A percentile compares a stretch with the other conserved stretches of the same genome.
Evolutionary conservation across 1,140 invertebrate genomes (phyloP).

Genomic region (Dreissena polymorpha): DNA sequence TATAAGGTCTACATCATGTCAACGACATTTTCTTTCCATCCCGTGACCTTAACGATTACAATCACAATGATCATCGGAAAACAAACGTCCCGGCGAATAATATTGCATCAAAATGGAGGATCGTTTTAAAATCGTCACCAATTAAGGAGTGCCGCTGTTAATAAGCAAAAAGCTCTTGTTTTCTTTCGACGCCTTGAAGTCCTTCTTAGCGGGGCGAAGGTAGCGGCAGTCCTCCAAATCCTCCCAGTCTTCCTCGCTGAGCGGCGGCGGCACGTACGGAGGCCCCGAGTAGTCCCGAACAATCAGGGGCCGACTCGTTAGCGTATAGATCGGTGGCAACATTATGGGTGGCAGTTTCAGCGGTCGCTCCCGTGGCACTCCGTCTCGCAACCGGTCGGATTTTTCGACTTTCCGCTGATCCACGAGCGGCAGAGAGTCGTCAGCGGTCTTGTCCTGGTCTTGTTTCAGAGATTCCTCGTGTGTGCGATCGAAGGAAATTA

Average conservation of each 20-base stretch:
- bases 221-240: conserved; percentile 46
- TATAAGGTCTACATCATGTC: too few relatives aligned
- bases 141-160: not conserved
- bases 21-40: too few relatives aligned
- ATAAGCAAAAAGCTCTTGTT: conserved; percentile 25
- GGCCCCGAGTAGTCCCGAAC: conserved; percentile 35
- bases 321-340: conserved; percentile 38
- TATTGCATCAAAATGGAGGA: too few relatives aligned
- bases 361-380: conserved; percentile 24
- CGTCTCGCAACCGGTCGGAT: conserved; percentile 8
- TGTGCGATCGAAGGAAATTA: conserved; percentile 42
- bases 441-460: conserved; percentile 14
- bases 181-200: conserved; percentile 41
- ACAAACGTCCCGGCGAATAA: too few relatives aligned
- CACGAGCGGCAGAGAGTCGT: not conserved
- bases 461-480: conserved; percentile 2
- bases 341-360: conserved; percentile 47
- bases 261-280: not conserved
- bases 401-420: not conserved
- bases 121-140: too few relatives aligned
- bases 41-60: too few relatives aligned
- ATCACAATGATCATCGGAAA: too few relatives aligned
- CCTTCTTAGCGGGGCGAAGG: conserved; percentile 37
- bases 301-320: conserved; percentile 33
- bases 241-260: conserved; percentile 37